phyloP scores from a whole-genome alignment of 2,113 vertebrate species.

The Erythrolamprus reginae region DNA sequence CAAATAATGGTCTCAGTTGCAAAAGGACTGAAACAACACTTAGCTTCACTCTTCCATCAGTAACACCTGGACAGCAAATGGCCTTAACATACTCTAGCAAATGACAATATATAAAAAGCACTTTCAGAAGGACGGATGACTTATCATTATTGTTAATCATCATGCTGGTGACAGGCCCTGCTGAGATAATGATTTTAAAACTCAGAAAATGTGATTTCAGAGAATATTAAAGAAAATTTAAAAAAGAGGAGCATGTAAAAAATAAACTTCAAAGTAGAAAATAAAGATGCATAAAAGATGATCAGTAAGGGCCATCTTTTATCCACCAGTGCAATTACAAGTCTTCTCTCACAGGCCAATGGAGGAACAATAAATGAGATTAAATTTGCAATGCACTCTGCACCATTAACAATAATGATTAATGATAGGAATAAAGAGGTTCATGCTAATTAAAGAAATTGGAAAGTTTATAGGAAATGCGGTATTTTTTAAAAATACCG shows the following conservation, averaged over 20 bases:
- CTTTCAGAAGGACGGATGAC: not conserved
- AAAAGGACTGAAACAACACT: not conserved
- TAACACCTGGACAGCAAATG: not conserved
- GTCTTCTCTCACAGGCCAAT: not conserved
- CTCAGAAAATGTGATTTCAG: not conserved
- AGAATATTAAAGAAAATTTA: not conserved
- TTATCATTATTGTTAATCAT: not conserved
- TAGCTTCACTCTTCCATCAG: not conserved
- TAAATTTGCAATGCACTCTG: conserved; percentile 1
- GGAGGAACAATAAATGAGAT: conserved; percentile 11
- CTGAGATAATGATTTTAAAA: not conserved
- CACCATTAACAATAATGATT: not conserved
- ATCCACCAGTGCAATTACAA: not conserved
- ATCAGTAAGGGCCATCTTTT: no score
- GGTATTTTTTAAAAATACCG: not conserved
- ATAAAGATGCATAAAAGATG: no score
- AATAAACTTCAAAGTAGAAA: not conserved
- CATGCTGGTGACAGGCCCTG: not conserved
- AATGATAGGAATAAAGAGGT: conserved; percentile 4
- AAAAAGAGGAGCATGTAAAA: not conserved
- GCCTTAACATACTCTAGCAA: not conserved
- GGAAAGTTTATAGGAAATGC: not conserved
- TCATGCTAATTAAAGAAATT: not conserved
- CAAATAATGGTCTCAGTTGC: not conserved
- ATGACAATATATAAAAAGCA: not conserved